Evolutionary conservation across 2,113 vertebrate species (phyloP).

Genomic region (Vanacampus margaritifer): DNA sequence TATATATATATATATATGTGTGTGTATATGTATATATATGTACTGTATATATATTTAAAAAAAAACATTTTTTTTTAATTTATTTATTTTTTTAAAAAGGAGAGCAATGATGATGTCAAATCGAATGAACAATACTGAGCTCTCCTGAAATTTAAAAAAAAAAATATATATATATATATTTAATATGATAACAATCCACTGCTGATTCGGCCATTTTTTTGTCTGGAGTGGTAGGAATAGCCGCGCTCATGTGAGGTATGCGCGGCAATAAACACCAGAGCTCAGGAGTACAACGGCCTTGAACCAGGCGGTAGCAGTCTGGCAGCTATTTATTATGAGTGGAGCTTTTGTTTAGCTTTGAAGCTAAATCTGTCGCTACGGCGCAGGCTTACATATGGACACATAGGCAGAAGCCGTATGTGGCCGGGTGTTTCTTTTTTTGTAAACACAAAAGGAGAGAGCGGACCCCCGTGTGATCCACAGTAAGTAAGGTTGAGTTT

Average conservation of each 20-base stretch:
- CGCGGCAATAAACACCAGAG: constrained; percentile 53
- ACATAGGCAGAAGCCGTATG: not conserved
- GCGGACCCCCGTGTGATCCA: constrained; percentile 10
- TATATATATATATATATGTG: too few species aligned
- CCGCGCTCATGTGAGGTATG: constrained; percentile 42
- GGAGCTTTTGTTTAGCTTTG: constrained; percentile 49
- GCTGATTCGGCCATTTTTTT: too few species aligned
- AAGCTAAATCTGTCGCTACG: constrained; percentile 35
- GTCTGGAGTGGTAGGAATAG: constrained; percentile 14
- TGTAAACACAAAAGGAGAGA: constrained; percentile 12
- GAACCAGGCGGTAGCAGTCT: constrained; percentile 30
- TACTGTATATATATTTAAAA: too few species aligned
- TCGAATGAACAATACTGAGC: too few species aligned
- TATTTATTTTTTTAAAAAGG: too few species aligned
- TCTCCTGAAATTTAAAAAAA: too few species aligned
- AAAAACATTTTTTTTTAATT: too few species aligned
- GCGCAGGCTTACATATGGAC: constrained; percentile 30
- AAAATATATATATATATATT: too few species aligned
- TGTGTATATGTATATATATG: too few species aligned
- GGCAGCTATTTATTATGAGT: constrained; percentile 52
- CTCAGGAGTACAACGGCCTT: constrained; percentile 29
- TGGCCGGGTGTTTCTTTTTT: constrained; percentile 1
- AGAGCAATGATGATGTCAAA: too few species aligned
- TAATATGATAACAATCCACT: too few species aligned
- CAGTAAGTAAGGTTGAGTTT: constrained; percentile 8